These are phyloP conservation scores for Gymnopithys bicolor DNA, from an alignment of 2,797 vertebrate species.

Conservation along the genomic window DNA sequence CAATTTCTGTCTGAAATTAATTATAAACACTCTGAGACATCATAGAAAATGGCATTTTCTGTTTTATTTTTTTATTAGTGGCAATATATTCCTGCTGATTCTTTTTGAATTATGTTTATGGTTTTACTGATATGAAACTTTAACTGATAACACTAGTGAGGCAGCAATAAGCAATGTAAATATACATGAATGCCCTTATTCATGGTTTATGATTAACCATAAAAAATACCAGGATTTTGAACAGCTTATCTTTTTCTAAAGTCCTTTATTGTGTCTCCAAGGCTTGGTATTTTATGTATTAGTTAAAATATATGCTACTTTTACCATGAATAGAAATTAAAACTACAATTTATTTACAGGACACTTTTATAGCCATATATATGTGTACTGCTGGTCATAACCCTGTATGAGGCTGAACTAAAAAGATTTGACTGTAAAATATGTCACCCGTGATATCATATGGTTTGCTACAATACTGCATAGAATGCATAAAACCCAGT, in stretches of 20 bases:
- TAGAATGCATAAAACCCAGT: neutral
- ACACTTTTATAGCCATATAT: slow-evolving; percentile 60
- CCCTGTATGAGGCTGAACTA: neutral
- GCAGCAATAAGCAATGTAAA: slow-evolving; percentile 35
- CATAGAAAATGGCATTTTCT: slow-evolving; percentile 28
- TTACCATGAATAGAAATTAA: slow-evolving; percentile 67
- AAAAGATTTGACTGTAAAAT: slow-evolving; percentile 58
- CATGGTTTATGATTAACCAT: slow-evolving; percentile 47
- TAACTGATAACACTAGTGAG: slow-evolving; percentile 27
- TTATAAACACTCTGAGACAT: slow-evolving; percentile 12
- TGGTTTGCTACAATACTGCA: neutral
- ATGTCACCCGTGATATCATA: slow-evolving; percentile 10
- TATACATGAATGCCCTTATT: slow-evolving; percentile 40
- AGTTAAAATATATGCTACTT: slow-evolving; percentile 50
- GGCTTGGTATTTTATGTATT: slow-evolving; percentile 49
- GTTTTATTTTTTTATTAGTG: neutral
- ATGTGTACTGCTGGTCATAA: slow-evolving; percentile 44
- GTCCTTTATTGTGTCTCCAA: slow-evolving; percentile 26
- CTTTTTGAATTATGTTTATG: slow-evolving; percentile 29
- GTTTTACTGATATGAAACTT: slow-evolving; percentile 40
- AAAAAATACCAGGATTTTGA: slow-evolving; percentile 37
- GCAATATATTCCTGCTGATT: slow-evolving; percentile 34
- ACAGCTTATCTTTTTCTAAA: slow-evolving; percentile 57
- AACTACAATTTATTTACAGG: slow-evolving; percentile 61
- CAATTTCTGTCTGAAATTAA: slow-evolving; percentile 56